Percentiles rank a stretch among this genome's conserved stretches.
phyloP scores from a whole-genome alignment of 1,140 invertebrate genomes.

The Calliopsis andreniformis region DNA sequence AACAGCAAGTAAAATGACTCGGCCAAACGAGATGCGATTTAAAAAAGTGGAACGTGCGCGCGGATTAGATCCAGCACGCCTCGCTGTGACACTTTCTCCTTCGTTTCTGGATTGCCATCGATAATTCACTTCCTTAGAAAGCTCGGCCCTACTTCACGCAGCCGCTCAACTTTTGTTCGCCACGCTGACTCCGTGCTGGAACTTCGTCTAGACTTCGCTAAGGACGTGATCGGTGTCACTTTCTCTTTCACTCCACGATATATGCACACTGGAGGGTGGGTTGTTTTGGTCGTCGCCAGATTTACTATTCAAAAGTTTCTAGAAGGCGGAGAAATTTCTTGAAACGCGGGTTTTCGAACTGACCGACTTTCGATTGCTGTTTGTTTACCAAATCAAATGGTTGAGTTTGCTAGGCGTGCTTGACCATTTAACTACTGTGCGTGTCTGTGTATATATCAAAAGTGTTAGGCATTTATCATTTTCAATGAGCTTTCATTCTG shows the following conservation, averaged over 20 bases:
- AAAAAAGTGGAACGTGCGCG: slow-evolving; percentile 17
- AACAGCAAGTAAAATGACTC: not conserved
- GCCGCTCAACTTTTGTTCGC: not conserved
- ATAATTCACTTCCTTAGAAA: slow-evolving; percentile 55
- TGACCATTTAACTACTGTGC: no score
- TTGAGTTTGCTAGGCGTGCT: no score
- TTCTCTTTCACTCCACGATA: slow-evolving; percentile 56
- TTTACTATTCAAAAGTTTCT: not conserved
- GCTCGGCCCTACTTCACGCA: not conserved
- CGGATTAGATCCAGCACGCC: slow-evolving; percentile 42
- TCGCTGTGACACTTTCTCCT: slow-evolving; percentile 52
- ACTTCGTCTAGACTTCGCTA: slow-evolving; percentile 18
- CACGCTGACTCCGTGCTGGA: not conserved
- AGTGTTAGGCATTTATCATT: no score
- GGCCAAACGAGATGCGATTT: not conserved
- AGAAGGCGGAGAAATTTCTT: slow-evolving; percentile 2
- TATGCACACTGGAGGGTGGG: slow-evolving; percentile 17
- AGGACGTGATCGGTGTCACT: slow-evolving; percentile 32
- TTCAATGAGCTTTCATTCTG: no score
- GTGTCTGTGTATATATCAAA: no score
- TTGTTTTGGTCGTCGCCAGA: not conserved
- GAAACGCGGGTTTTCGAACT: no score
- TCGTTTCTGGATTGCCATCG: slow-evolving; percentile 41
- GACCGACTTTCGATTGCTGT: no score
- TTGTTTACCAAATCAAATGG: no score